These are phyloP conservation scores for Syrphus vitripennis DNA, from an alignment of 2,888 invertebrate species.

Conservation along the genomic window DNA sequence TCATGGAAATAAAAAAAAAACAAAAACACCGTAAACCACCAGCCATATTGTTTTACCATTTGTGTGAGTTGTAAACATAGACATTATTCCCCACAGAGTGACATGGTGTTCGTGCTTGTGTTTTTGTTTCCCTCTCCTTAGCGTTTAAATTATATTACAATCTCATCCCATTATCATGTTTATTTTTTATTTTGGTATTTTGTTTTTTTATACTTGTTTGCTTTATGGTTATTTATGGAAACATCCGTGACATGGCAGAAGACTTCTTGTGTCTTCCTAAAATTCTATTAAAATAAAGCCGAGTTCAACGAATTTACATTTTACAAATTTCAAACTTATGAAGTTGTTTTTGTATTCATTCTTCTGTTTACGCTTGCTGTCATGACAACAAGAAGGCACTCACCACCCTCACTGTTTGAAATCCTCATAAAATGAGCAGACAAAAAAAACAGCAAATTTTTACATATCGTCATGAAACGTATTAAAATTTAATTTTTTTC, in stretches of 20 bases:
- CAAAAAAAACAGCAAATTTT: not conserved
- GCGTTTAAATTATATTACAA: not conserved
- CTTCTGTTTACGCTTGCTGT: not conserved
- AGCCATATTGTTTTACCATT: slow-evolving; percentile 12
- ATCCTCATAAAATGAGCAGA: not conserved
- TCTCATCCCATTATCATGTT: not conserved
- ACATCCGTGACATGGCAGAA: slow-evolving; percentile 16
- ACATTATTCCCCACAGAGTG: slow-evolving; percentile 5
- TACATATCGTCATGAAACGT: not conserved
- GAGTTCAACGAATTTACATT: slow-evolving; percentile 24
- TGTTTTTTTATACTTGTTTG: not conserved
- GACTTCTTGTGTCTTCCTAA: not conserved
- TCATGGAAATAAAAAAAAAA: not conserved
- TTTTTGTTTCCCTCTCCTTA: not conserved
- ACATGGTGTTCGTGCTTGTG: not conserved
- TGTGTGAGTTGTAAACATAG: slow-evolving; percentile 17
- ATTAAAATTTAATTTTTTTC: not conserved
- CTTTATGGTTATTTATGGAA: slow-evolving; percentile 7
- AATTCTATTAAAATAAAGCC: not conserved
- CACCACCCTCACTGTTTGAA: not conserved
- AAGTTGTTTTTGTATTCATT: not conserved
- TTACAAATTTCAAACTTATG: slow-evolving; percentile 24
- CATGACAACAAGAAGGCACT: not conserved
- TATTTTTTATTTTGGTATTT: not conserved
- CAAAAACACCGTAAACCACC: not conserved